Conservation (phyloP, 1,140 invertebrate genomes). For the Ctenoplectra terminalis region DNA sequence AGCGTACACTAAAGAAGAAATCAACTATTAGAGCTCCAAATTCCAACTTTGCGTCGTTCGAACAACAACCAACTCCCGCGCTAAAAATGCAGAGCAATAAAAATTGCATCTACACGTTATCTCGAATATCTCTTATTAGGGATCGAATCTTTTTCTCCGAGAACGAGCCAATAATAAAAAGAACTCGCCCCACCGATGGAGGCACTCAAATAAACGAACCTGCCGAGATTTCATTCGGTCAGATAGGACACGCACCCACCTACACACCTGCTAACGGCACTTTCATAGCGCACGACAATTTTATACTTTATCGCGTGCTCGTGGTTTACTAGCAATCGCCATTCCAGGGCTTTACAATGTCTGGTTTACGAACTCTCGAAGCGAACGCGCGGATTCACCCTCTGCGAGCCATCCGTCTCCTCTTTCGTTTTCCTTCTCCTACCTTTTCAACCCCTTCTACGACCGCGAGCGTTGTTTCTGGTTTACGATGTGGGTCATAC, state of each 20-base stretch:
- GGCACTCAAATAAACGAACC: constrained; percentile 65
- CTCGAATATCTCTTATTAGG: neutral
- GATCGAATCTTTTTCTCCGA: neutral
- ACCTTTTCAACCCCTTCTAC: constrained; percentile 1
- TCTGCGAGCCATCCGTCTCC: neutral
- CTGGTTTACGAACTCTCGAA: constrained; percentile 69
- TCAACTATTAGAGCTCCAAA: no score
- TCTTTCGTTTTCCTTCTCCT: constrained; percentile 1
- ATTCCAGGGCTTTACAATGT: constrained; percentile 76
- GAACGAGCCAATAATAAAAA: constrained; percentile 28
- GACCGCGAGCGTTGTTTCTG: constrained; percentile 7
- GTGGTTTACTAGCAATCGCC: constrained; percentile 69
- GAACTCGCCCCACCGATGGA: constrained; percentile 5
- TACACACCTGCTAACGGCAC: constrained; percentile 44
- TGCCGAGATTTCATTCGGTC: constrained; percentile 52
- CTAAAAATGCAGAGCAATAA: neutral
- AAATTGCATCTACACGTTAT: neutral
- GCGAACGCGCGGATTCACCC: neutral
- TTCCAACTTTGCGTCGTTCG: no score
- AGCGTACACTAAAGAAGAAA: no score
- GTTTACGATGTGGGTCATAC: constrained; percentile 64
- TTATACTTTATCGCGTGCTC: constrained; percentile 54
- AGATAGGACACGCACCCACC: constrained; percentile 42
- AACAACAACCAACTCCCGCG: no score
- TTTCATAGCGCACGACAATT: constrained; percentile 46